These are phyloP conservation scores for Diplolepis rosae DNA, from an alignment of 2,888 invertebrate species.

Conservation along the genomic window DNA sequence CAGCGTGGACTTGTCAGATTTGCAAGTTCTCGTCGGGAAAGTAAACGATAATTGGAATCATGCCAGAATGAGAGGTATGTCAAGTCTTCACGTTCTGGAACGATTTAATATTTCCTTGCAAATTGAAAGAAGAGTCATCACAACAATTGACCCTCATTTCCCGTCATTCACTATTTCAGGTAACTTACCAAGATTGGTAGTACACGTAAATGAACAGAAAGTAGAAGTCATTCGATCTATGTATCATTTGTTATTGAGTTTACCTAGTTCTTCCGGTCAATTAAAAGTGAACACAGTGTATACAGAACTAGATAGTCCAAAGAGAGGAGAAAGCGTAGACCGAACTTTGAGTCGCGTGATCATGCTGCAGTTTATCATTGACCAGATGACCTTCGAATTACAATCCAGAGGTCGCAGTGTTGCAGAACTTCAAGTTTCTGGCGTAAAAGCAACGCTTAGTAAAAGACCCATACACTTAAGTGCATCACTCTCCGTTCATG, in stretches of 20 bases:
- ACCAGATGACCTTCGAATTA: slow-evolving; percentile 86
- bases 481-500: slow-evolving; percentile 91
- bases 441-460: slow-evolving; percentile 85
- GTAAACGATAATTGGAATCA: slow-evolving; percentile 93
- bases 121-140: slow-evolving; percentile 87
- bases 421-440: slow-evolving; percentile 94
- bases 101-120: slow-evolving; percentile 78
- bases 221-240: slow-evolving; percentile 81
- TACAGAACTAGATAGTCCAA: slow-evolving; percentile 65
- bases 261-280: slow-evolving; percentile 51
- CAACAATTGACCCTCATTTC: slow-evolving; percentile 89
- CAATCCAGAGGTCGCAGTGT: slow-evolving; percentile 92
- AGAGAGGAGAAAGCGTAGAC: slow-evolving; percentile 64
- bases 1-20: slow-evolving; percentile 72
- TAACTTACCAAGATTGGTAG: slow-evolving; percentile 89
- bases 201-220: slow-evolving; percentile 94
- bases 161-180: slow-evolving; percentile 89
- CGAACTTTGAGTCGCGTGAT: slow-evolving; percentile 75
- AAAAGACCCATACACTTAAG: slow-evolving; percentile 85
- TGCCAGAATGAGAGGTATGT: slow-evolving; percentile 88
- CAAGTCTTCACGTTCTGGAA: slow-evolving; percentile 89
- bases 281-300: slow-evolving; percentile 39
- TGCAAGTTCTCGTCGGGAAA: slow-evolving; percentile 88
- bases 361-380: slow-evolving; percentile 90
- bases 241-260: slow-evolving; percentile 72